Conservation (phyloP, 2,113 vertebrate species). For the Planiliza haematocheilus region DNA sequence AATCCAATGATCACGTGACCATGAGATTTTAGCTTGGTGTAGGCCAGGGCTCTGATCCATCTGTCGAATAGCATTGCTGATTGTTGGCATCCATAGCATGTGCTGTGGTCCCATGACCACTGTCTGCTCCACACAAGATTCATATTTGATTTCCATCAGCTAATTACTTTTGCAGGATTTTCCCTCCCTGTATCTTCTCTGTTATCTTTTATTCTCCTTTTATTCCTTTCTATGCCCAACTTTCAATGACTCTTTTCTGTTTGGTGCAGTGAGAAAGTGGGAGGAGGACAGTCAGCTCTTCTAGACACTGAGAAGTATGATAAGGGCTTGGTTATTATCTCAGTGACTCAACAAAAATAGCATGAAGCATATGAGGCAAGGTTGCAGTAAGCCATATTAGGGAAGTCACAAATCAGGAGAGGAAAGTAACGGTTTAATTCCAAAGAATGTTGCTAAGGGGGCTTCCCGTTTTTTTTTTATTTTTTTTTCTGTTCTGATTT, state of each 20-base stretch:
- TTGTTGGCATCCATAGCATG: conserved; percentile 62
- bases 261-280: conserved; percentile 2
- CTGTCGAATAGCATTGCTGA: conserved; percentile 70
- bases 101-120: conserved; percentile 49
- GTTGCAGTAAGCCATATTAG: conserved; percentile 25
- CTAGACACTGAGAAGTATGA: conserved; percentile 37
- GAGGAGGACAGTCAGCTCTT: conserved; percentile 13
- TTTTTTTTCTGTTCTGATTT: background rate
- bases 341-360: conserved; percentile 45
- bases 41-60: conserved; percentile 69
- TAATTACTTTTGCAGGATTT: conserved; percentile 1
- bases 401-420: conserved; percentile 17
- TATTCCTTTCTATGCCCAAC: conserved; percentile 3
- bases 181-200: background rate
- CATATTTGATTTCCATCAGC: conserved; percentile 35
- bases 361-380: background rate
- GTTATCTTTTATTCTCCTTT: background rate
- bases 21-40: conserved; percentile 66
- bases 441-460: background rate
- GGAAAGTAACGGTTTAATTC: background rate
- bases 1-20: conserved; percentile 78
- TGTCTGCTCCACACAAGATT: conserved; percentile 21
- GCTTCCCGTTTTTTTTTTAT: background rate
- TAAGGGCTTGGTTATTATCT: conserved; percentile 59
- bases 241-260: conserved; percentile 4